A percentile compares a stretch with the other conserved stretches of the same genome.
Conservation (phyloP, 2,797 vertebrate genomes). For the Myiotriccus ornatus region DNA sequence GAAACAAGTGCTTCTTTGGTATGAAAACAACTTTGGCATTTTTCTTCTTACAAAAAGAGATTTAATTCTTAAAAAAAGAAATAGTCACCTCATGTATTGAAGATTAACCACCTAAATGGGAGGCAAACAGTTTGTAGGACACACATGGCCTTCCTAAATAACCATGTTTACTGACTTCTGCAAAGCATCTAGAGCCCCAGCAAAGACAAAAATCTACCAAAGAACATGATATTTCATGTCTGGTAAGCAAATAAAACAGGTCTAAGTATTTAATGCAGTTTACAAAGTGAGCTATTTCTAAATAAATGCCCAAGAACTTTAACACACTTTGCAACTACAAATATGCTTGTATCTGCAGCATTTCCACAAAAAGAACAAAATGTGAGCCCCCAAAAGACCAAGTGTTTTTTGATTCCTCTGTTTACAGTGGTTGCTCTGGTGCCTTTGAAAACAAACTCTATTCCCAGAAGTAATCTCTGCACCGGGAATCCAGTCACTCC, state of each 20-base stretch:
- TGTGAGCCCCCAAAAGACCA: background rate
- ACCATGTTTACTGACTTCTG: background rate
- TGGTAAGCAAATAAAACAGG: background rate
- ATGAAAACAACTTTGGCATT: background rate
- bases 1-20: background rate
- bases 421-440: slow-evolving; percentile 34
- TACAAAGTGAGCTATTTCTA: background rate
- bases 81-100: background rate
- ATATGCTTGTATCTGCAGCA: background rate
- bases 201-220: accelerated
- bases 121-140: background rate
- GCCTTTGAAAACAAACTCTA: slow-evolving; percentile 1
- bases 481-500: background rate
- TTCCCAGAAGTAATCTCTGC: background rate
- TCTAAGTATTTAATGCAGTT: background rate
- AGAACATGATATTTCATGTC: background rate
- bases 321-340: background rate
- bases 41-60: background rate
- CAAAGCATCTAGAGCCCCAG: background rate
- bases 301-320: background rate
- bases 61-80: background rate
- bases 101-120: background rate
- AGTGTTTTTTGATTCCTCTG: background rate
- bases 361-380: slow-evolving; percentile 11
- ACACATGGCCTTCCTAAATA: background rate